A percentile compares a stretch with the other conserved stretches of the same genome.
Conservation (phyloP, 2,113 vertebrate genomes). For the Cyphomyrus discorhynchus region DNA sequence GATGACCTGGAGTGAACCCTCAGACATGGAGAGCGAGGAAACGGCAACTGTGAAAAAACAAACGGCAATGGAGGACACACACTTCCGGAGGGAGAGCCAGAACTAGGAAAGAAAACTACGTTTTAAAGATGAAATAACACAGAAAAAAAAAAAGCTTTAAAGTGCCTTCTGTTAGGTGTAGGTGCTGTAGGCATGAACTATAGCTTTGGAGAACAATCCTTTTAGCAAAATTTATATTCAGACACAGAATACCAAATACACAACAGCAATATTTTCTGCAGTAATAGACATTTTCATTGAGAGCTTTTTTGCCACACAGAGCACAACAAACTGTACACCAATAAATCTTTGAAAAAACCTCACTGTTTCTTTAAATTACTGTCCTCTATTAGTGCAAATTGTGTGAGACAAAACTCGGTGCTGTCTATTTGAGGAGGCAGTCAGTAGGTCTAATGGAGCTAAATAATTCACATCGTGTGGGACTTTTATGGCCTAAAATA, state of each 20-base stretch:
- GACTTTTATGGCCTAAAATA: not conserved
- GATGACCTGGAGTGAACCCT: constrained; percentile 49
- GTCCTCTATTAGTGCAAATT: not conserved
- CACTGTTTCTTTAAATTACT: not conserved
- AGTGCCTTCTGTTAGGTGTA: constrained; percentile 48
- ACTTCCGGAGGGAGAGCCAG: constrained; percentile 26
- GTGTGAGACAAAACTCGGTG: not conserved
- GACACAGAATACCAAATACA: constrained; percentile 16
- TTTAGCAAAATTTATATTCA: constrained; percentile 8
- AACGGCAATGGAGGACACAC: constrained; percentile 39
- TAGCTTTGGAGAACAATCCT: not conserved
- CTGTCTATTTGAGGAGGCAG: not conserved
- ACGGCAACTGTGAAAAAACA: not conserved
- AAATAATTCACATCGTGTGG: not conserved
- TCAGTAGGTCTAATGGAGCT: not conserved
- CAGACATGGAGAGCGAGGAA: not conserved
- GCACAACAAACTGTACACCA: constrained; percentile 10
- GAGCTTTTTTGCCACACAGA: not conserved
- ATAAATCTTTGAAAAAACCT: constrained; percentile 4
- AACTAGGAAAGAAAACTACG: not conserved
- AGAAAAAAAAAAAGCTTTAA: constrained; percentile 42
- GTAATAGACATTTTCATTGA: not conserved
- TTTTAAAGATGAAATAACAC: constrained; percentile 28
- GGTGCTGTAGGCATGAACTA: not conserved
- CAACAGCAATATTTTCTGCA: constrained; percentile 9